Percentiles rank a stretch among this genome's conserved stretches.
phyloP scores from a whole-genome alignment of 2,113 vertebrate species.

The Acrocephalus arundinaceus region DNA sequence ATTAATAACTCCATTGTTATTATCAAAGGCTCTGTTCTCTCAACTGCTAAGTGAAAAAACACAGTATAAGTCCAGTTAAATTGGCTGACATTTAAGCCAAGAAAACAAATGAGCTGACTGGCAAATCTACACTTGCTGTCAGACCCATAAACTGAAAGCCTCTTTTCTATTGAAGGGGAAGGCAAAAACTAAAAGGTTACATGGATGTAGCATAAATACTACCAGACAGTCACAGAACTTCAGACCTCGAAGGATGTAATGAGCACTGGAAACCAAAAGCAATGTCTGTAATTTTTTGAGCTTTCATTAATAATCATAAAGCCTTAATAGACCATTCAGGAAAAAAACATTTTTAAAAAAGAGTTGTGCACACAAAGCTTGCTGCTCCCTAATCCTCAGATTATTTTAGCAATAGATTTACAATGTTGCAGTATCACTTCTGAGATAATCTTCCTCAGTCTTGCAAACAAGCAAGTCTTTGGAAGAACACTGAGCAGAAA shows the following conservation, averaged over 20 bases:
- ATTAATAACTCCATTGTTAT: background rate
- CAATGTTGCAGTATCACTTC: background rate
- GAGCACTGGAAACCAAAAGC: background rate
- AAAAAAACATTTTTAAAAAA: background rate
- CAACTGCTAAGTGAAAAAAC: slow-evolving; percentile 10
- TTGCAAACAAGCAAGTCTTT: background rate
- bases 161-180: background rate
- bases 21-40: background rate
- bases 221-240: background rate
- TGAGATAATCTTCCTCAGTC: background rate
- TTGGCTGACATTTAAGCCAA: slow-evolving; percentile 31
- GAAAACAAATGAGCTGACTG: background rate
- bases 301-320: background rate
- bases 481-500: background rate
- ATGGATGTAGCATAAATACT: background rate
- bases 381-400: background rate
- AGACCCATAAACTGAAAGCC: background rate
- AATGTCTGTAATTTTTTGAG: background rate
- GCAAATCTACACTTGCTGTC: background rate
- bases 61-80: background rate
- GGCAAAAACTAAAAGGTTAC: background rate
- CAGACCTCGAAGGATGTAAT: background rate
- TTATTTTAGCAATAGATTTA: background rate
- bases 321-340: background rate
- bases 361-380: background rate